Percentiles rank a stretch among this genome's conserved stretches.
Evolutionary conservation across 2,888 invertebrate genomes (phyloP).

Genomic region (Andrena fulva): DNA sequence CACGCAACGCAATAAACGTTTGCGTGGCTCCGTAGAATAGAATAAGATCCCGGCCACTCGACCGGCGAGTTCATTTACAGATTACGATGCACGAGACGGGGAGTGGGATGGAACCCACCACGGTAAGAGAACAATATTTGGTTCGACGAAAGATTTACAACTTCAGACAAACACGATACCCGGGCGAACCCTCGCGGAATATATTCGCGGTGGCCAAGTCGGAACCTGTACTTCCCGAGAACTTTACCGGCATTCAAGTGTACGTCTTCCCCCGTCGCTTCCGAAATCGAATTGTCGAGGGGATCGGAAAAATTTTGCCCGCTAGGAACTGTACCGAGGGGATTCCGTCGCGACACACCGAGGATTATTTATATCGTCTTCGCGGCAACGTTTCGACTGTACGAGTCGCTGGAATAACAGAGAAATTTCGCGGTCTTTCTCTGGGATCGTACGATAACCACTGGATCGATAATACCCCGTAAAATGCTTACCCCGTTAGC

Average conservation of each 20-base stretch:
- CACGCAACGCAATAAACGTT: slow-evolving; percentile 25
- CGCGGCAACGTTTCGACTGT: neutral
- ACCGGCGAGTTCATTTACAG: slow-evolving; percentile 4
- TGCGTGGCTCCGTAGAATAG: neutral
- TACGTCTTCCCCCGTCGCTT: neutral
- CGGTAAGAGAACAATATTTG: slow-evolving; percentile 16
- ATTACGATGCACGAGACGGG: neutral
- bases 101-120: neutral
- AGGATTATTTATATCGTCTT: slow-evolving; percentile 25
- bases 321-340: neutral
- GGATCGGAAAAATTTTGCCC: slow-evolving; percentile 48
- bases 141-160: slow-evolving; percentile 14
- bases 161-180: slow-evolving; percentile 34
- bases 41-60: neutral
- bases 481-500: slow-evolving; percentile 35
- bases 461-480: neutral
- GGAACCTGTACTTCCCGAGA: slow-evolving; percentile 36
- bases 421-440: neutral
- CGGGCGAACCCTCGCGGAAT: slow-evolving; percentile 14
- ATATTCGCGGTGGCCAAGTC: slow-evolving; percentile 30
- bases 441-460: neutral
- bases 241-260: slow-evolving; percentile 24
- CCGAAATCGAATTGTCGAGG: slow-evolving; percentile 51
- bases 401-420: neutral
- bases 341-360: slow-evolving; percentile 27